Evolutionary conservation across 1,140 invertebrate species (phyloP).

Genomic region (Drosophila mauritiana): DNA sequence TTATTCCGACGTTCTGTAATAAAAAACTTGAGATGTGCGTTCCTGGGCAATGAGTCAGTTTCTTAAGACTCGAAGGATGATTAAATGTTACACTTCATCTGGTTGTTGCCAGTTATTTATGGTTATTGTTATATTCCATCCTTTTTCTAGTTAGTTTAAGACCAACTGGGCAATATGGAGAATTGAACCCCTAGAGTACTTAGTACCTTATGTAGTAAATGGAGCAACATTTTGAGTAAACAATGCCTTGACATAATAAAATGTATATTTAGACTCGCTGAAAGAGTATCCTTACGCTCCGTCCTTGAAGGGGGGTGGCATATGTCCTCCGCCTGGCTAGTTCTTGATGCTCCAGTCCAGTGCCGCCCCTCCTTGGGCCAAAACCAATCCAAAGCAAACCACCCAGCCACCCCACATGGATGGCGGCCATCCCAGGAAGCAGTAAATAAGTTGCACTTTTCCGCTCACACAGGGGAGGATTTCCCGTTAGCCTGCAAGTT

Average conservation of each 20-base stretch:
- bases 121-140: too few species aligned
- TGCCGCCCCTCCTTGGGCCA: not conserved
- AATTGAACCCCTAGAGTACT: not conserved
- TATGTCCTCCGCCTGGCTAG: constrained; percentile 8
- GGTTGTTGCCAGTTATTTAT: too few species aligned
- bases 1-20: not conserved
- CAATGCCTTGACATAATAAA: constrained; percentile 9
- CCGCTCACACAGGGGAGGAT: constrained; percentile 47
- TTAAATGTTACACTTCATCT: not conserved
- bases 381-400: not conserved
- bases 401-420: constrained; percentile 1
- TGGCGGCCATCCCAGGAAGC: constrained; percentile 38
- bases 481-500: constrained; percentile 14
- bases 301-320: constrained; percentile 3
- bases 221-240: not conserved
- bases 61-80: not conserved
- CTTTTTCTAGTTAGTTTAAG: too few species aligned
- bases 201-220: not conserved
- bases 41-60: not conserved
- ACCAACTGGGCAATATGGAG: not conserved
- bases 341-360: constrained; percentile 9
- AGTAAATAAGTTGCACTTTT: constrained; percentile 79
- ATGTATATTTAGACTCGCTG: constrained; percentile 2
- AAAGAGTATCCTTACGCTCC: constrained; percentile 3
- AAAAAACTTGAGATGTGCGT: not conserved